These are phyloP conservation scores for Molossus alvarezi DNA, from an alignment of 2,797 vertebrate species.

Conservation along the genomic window DNA sequence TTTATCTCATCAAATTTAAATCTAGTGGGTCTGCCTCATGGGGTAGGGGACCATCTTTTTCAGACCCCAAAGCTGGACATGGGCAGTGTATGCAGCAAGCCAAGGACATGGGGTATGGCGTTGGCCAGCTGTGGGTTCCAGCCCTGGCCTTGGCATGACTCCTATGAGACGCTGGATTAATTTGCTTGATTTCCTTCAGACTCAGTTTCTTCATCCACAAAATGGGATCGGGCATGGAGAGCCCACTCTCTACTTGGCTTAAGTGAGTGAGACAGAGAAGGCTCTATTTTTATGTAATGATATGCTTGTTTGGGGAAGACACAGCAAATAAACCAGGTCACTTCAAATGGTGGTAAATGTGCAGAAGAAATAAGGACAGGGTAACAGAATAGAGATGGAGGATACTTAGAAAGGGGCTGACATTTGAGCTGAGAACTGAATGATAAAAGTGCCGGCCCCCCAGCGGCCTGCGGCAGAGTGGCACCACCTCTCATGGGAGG, in stretches of 20 bases:
- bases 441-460: background rate
- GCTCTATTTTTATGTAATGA: background rate
- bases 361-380: background rate
- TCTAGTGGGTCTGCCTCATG: background rate
- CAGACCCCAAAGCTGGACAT: background rate
- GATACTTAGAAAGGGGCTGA: background rate
- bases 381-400: background rate
- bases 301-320: background rate
- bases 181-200: background rate
- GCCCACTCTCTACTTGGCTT: background rate
- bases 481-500: too few relatives aligned
- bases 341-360: background rate
- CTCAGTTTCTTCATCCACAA: background rate
- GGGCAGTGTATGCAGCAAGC: background rate
- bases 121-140: background rate
- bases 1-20: background rate
- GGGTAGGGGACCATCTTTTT: background rate
- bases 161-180: background rate
- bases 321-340: background rate
- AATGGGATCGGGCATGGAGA: background rate
- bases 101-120: too few relatives aligned
- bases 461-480: background rate
- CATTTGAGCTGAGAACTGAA: background rate
- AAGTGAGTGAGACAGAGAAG: background rate
- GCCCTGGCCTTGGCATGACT: background rate